Evolutionary conservation across 1,140 invertebrate genomes (phyloP).

Genomic region (Leptoteleia sp.): DNA sequence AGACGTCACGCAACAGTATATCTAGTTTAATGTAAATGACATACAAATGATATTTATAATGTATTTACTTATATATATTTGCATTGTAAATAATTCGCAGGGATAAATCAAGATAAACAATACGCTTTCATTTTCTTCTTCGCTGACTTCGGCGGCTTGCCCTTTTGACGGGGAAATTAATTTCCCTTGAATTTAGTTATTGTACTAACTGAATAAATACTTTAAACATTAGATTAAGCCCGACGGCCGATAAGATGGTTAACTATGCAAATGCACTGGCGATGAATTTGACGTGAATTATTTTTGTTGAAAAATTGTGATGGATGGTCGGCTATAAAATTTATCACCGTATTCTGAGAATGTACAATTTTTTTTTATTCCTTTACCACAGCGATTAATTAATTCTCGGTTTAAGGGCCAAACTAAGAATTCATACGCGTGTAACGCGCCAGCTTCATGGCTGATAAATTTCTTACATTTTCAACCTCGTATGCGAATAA

Average conservation of each 20-base stretch:
- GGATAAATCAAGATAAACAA: conserved; percentile 21
- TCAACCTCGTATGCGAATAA: no score
- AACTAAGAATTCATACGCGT: no score
- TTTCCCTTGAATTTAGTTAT: conserved; percentile 18
- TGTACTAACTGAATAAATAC: no score
- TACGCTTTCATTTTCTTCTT: conserved; percentile 4
- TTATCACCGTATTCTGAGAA: conserved; percentile 6
- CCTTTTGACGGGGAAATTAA: background rate
- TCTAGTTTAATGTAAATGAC: conserved; percentile 55
- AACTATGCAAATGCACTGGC: conserved; percentile 45
- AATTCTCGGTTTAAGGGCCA: no score
- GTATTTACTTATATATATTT: conserved; percentile 21
- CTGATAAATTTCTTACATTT: no score
- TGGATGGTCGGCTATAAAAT: conserved; percentile 21
- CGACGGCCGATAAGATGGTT: conserved; percentile 42
- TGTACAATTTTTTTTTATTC: background rate
- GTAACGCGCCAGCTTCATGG: no score
- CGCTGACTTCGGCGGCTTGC: background rate
- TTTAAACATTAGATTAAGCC: conserved; percentile 32
- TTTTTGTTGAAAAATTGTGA: conserved; percentile 42
- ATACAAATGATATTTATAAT: conserved; percentile 46
- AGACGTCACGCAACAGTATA: conserved; percentile 56
- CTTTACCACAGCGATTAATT: no score
- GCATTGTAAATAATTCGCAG: conserved; percentile 31
- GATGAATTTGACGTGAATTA: conserved; percentile 22